Evolutionary conservation across 2,888 invertebrate genomes (phyloP).

Genomic region (Schrankia costaestrigalis): DNA sequence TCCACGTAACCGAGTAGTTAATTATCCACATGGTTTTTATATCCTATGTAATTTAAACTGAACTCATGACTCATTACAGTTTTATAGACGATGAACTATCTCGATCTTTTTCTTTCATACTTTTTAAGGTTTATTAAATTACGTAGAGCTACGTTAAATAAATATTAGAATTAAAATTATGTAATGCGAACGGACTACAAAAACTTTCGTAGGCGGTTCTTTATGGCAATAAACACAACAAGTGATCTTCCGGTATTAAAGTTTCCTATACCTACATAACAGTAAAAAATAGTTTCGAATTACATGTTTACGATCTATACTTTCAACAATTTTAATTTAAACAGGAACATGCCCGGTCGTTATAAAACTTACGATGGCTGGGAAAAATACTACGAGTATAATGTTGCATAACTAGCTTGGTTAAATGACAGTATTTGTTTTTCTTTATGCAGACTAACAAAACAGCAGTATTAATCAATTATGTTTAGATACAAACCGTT

Average conservation of each 20-base stretch:
- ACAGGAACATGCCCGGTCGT: too few relatives aligned
- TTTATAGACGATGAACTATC: constrained; percentile 26
- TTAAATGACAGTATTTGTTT: neutral
- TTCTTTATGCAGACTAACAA: neutral
- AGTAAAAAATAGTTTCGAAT: constrained; percentile 9
- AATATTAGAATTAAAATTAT: constrained; percentile 28
- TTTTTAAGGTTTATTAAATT: constrained; percentile 25
- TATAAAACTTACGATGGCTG: too few relatives aligned
- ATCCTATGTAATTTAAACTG: constrained; percentile 26
- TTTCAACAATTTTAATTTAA: too few relatives aligned
- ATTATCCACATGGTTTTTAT: constrained; percentile 25
- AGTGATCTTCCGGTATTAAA: constrained; percentile 17
- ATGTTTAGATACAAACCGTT: too few relatives aligned
- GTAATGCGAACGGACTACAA: constrained; percentile 20
- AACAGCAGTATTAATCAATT: too few relatives aligned
- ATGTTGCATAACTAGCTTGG: too few relatives aligned
- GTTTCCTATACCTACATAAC: constrained; percentile 8
- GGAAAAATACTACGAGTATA: too few relatives aligned
- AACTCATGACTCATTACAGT: constrained; percentile 21
- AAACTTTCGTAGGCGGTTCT: constrained; percentile 26
- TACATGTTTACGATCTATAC: constrained; percentile 5
- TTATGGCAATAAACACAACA: constrained; percentile 15
- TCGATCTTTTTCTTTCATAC: constrained; percentile 15
- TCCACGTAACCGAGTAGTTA: constrained; percentile 28
- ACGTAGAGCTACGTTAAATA: constrained; percentile 17